Conservation (phyloP, 2,888 invertebrate species). For the Sceliomorpha sp. region DNA sequence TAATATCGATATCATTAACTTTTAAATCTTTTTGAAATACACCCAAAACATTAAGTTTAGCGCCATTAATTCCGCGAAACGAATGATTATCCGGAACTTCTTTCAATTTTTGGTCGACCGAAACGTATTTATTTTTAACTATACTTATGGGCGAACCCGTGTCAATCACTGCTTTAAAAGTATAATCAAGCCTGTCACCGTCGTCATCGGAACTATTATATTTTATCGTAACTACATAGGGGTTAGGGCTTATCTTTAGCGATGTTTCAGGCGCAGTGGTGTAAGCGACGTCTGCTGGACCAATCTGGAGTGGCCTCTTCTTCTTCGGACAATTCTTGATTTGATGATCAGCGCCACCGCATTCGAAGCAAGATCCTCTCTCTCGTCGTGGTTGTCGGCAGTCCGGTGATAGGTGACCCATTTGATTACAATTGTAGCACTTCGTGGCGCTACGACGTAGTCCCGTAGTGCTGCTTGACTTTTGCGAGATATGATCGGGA, state of each 20-base stretch:
- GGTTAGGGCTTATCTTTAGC: background rate
- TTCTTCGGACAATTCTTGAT: constrained; percentile 18
- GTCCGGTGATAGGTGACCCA: constrained; percentile 4
- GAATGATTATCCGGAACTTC: constrained; percentile 1
- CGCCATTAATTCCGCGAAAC: constrained; percentile 22
- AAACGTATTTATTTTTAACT: constrained; percentile 20
- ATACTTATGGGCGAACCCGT: constrained; percentile 24
- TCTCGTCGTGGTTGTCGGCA: constrained; percentile 14
- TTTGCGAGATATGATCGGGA: too few species aligned
- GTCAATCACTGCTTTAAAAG: constrained; percentile 13
- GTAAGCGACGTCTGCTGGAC: constrained; percentile 5
- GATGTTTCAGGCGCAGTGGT: background rate
- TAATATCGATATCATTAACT: constrained; percentile 4
- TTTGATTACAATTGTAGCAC: constrained; percentile 24
- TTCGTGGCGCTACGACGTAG: background rate
- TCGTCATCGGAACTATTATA: background rate
- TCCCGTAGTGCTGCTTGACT: too few species aligned
- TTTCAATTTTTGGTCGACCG: background rate
- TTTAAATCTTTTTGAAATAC: constrained; percentile 1
- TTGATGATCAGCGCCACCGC: constrained; percentile 12
- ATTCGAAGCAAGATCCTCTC: constrained; percentile 20
- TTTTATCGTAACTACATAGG: constrained; percentile 10
- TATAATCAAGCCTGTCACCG: constrained; percentile 1
- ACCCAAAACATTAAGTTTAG: constrained; percentile 19
- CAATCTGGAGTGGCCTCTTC: background rate